Conservation (phyloP, 2,113 vertebrate genomes). For the Nothoprocta pentlandii region DNA sequence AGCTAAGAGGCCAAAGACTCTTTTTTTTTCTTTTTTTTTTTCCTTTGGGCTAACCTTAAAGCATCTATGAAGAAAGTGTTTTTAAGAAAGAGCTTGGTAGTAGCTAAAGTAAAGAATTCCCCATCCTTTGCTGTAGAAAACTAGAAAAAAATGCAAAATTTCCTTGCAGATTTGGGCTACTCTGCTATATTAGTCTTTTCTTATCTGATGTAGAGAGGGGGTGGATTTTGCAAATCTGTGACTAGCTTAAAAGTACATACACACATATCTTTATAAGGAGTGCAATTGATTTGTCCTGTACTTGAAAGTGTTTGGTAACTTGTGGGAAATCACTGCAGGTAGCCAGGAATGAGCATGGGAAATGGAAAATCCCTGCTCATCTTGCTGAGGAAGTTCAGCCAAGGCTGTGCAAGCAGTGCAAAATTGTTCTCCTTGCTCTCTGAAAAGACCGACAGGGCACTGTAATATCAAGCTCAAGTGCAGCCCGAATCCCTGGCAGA, state of each 20-base stretch:
- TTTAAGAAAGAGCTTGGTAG: neutral
- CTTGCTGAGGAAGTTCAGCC: neutral
- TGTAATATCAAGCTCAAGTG: neutral
- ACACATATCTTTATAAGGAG: neutral
- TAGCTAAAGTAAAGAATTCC: neutral
- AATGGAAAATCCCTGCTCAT: neutral
- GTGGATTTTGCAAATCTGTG: neutral
- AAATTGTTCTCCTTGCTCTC: neutral
- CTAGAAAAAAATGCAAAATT: neutral
- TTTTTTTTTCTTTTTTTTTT: neutral
- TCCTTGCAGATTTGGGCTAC: neutral
- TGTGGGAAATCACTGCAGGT: neutral
- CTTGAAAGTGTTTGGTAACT: neutral
- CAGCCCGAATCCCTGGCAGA: neutral
- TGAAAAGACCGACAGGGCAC: neutral
- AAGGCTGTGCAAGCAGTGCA: neutral
- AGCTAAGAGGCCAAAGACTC: neutral
- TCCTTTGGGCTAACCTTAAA: neutral
- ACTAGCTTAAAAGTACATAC: neutral
- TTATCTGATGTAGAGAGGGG: neutral
- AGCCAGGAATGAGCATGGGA: neutral
- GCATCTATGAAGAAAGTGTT: neutral
- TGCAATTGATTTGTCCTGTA: fast-evolving
- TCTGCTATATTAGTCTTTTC: neutral
- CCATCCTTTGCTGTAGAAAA: neutral